These are phyloP conservation scores for Stenurella melanura DNA, from an alignment of 2,888 invertebrate species.

Conservation along the genomic window DNA sequence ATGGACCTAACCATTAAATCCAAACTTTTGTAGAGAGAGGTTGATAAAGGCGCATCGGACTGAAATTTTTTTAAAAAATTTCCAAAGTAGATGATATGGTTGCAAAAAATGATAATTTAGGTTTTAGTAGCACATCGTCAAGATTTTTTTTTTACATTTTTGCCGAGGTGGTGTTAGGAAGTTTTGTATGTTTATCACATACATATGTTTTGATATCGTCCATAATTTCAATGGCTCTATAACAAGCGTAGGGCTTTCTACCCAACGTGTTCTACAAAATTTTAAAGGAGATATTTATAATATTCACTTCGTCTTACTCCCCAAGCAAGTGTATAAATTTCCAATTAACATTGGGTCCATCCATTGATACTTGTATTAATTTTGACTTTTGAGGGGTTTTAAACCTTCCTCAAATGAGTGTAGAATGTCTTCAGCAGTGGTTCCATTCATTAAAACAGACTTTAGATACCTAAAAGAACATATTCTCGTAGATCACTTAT, in stretches of 20 bases:
- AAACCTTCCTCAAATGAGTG: conserved; percentile 5
- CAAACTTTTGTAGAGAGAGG: neutral
- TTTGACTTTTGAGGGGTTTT: conserved; percentile 26
- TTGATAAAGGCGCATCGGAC: neutral
- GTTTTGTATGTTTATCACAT: conserved; percentile 13
- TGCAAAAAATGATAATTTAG: neutral
- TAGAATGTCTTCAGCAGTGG: neutral
- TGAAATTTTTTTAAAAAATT: neutral
- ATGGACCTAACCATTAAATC: conserved; percentile 1
- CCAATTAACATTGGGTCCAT: conserved; percentile 53
- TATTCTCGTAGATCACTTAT: too few relatives aligned
- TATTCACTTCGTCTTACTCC: conserved; percentile 35
- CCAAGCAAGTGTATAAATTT: conserved; percentile 35
- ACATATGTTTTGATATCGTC: conserved; percentile 14
- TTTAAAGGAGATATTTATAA: conserved; percentile 39
- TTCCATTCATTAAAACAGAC: too few relatives aligned
- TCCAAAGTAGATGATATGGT: neutral
- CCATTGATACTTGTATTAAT: conserved; percentile 54
- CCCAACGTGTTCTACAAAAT: conserved; percentile 25
- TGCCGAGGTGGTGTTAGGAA: conserved; percentile 17
- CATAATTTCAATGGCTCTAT: conserved; percentile 21
- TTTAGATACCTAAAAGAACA: too few relatives aligned
- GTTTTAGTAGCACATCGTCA: neutral
- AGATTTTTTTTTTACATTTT: conserved; percentile 7
- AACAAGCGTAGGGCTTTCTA: conserved; percentile 10